Evolutionary conservation across 2,888 invertebrate species (phyloP), one percentile per base, ranked within the genome.

Genomic region (Amphipyra tragopoginis): DNA sequence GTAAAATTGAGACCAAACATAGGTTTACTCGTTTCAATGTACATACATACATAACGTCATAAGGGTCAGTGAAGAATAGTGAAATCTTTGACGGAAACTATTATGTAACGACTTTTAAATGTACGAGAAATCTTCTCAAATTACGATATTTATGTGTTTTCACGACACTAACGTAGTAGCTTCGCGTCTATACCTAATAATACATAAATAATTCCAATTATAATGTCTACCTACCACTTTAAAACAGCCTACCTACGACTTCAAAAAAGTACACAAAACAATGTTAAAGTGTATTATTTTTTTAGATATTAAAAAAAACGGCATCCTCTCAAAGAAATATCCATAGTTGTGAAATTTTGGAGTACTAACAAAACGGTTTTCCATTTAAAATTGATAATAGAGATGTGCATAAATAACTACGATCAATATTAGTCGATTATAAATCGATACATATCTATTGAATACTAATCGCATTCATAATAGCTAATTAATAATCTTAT

Each of bases 1-100:
- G 72, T 72, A 68, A 70, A 71, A 74, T 73, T 72, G 74, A 79
- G 83, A 85, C 83, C 80, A 86, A 81, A 53, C 66, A 52, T 82
- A 78, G 72, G 62, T 69, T 71, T 77, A 78, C 68, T 79, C 52
- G 56, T 61, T 77, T 72, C 57, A 59, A 65, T 72, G 54, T 74
- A 74, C 62, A 69, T 45, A 71, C 55, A 72, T 47, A 43, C 42
- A 66, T 70, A 47, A 38, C 10, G 14, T 43, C 53, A 13, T 29
- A 36, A 36, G 15, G 21, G 56, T 15, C 43, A 45, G 57, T 40
- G 57, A 45, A 61, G 74, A 59, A 42, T 39, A 60, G 57, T 55
- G n/a, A 54, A 53, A 38, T 57, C 39, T 51, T 66, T 38, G 45
- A 29, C 4, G 9, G 5, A 40, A 51, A 47, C 8, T n/a, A 39